Percentiles rank a stretch among this genome's conserved stretches.
Evolutionary conservation across 2,113 vertebrate species (phyloP).

Genomic region (Sebastes fasciatus): DNA sequence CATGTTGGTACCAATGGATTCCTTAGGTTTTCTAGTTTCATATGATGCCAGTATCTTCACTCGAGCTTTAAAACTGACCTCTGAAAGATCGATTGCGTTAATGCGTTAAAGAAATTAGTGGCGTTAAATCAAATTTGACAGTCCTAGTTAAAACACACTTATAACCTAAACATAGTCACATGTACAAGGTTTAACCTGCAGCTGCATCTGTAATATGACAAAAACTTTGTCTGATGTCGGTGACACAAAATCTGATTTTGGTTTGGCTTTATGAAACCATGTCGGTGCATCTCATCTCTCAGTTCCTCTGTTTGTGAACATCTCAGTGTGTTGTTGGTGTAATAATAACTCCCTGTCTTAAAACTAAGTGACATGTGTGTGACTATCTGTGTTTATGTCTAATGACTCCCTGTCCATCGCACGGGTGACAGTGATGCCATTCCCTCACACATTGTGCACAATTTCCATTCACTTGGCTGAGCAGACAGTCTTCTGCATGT

Average conservation of each 20-base stretch:
- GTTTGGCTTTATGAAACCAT: not conserved
- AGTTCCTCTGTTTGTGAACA: not conserved
- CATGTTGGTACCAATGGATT: too few species aligned
- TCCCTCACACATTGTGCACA: conserved; percentile 28
- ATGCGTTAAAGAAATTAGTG: too few species aligned
- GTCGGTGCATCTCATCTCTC: not conserved
- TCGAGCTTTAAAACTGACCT: too few species aligned
- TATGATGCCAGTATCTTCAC: too few species aligned
- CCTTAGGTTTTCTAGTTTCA: too few species aligned
- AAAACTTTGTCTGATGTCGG: not conserved
- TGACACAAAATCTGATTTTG: not conserved
- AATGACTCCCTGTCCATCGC: conserved; percentile 27
- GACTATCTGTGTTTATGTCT: conserved; percentile 16
- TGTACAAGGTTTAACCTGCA: not conserved
- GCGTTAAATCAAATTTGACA: too few species aligned
- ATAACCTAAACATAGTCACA: not conserved
- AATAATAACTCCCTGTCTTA: conserved; percentile 27
- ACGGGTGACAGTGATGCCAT: not conserved
- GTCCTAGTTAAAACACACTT: not conserved
- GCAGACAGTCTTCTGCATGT: not conserved
- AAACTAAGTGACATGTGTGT: conserved; percentile 23
- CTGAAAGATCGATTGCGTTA: too few species aligned
- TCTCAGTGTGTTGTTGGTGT: conserved; percentile 17
- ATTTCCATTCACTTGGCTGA: conserved; percentile 2
- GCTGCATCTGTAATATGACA: not conserved